phyloP scores from a whole-genome alignment of 2,113 vertebrate species.

The Tragulus kanchil region DNA sequence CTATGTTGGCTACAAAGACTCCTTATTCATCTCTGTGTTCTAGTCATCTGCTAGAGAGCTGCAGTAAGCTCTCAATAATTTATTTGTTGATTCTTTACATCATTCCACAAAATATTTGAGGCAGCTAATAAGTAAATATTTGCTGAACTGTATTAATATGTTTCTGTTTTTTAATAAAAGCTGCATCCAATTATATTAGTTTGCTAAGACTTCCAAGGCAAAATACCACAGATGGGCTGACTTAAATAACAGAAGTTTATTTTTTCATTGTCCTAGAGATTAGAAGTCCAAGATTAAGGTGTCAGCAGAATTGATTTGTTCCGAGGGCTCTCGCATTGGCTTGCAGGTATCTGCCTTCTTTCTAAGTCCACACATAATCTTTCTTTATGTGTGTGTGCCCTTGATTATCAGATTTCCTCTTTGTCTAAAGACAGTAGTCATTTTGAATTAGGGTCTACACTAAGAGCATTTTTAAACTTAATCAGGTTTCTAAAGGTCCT shows the following conservation, averaged over 20 bases:
- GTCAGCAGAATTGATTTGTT: background rate
- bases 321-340: background rate
- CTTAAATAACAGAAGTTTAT: background rate
- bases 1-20: background rate
- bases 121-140: background rate
- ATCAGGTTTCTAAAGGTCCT: background rate
- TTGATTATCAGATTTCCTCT: background rate
- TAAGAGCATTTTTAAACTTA: background rate
- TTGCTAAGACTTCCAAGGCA: background rate
- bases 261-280: background rate
- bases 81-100: background rate
- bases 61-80: background rate
- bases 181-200: background rate
- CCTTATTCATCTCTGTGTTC: background rate
- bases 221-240: background rate
- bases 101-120: slow-evolving; percentile 10
- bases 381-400: background rate
- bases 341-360: background rate
- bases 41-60: background rate
- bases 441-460: background rate
- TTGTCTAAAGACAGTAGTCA: background rate
- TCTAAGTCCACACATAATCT: background rate
- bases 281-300: background rate
- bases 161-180: slow-evolving; percentile 24
- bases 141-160: background rate